Percentiles rank a stretch among this genome's conserved stretches.
These are phyloP conservation scores for Cerceris ruficornis DNA, from an alignment of 2,888 invertebrate species.

Conservation along the genomic window DNA sequence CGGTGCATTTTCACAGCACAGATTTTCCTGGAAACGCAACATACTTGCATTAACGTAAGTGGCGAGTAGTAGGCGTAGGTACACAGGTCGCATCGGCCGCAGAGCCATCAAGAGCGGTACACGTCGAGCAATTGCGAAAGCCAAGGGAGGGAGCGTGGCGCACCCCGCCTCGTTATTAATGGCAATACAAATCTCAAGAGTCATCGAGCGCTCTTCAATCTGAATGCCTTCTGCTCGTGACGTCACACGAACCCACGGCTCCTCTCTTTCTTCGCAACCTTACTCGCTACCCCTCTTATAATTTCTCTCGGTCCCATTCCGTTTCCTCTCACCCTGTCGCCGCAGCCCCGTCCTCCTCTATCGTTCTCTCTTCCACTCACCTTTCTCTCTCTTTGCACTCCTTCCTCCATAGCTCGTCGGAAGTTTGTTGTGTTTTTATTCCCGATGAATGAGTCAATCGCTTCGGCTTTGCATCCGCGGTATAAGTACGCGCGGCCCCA, in stretches of 20 bases:
- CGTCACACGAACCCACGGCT: conserved; percentile 71
- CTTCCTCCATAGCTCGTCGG: conserved; percentile 36
- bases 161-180: conserved; percentile 79
- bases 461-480: conserved; percentile 64
- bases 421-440: conserved; percentile 78
- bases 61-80: conserved; percentile 27
- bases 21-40: too few relatives aligned
- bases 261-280: conserved; percentile 46
- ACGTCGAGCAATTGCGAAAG: conserved; percentile 34
- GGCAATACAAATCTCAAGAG: conserved; percentile 81
- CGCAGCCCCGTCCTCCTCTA: background rate
- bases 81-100: conserved; percentile 34
- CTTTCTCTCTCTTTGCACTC: conserved; percentile 5
- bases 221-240: conserved; percentile 82
- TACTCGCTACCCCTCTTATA: conserved; percentile 6
- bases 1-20: too few relatives aligned
- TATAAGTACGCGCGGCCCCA: conserved; percentile 62
- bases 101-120: conserved; percentile 27
- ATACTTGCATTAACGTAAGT: conserved; percentile 5
- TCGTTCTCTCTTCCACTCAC: background rate
- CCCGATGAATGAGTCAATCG: conserved; percentile 80
- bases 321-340: conserved; percentile 1
- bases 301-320: conserved; percentile 2
- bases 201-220: conserved; percentile 81
- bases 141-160: conserved; percentile 47